A percentile compares a stretch with the other conserved stretches of the same genome.
phyloP scores from a whole-genome alignment of 2,888 invertebrate species.

The Chymomyza procnemis region DNA sequence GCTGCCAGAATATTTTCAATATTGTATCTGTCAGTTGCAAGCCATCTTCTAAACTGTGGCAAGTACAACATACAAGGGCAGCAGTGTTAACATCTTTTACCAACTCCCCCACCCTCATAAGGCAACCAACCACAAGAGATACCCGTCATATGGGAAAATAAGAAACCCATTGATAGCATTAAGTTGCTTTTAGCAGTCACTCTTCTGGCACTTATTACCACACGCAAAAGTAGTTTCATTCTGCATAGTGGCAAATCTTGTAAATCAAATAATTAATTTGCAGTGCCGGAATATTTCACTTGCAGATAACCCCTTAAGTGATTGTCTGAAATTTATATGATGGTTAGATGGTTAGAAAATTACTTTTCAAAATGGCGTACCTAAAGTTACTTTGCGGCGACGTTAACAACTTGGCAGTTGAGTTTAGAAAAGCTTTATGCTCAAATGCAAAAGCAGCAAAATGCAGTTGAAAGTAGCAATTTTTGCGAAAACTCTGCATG shows the following conservation, averaged over 20 bases:
- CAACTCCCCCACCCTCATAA: background rate
- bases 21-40: constrained; percentile 42
- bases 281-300: background rate
- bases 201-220: background rate
- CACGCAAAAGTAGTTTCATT: background rate
- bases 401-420: too few species aligned
- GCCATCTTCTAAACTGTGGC: background rate
- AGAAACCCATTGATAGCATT: background rate
- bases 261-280: background rate
- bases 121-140: background rate
- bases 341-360: too few species aligned
- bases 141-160: constrained; percentile 12
- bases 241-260: background rate
- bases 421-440: too few species aligned
- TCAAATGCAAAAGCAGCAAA: too few species aligned
- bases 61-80: background rate
- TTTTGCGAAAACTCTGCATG: too few species aligned
- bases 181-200: background rate
- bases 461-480: too few species aligned
- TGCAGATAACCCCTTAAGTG: background rate
- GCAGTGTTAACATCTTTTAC: background rate
- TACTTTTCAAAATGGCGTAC: too few species aligned
- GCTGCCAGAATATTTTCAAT: constrained; percentile 6
- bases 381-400: too few species aligned
- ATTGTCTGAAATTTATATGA: background rate